These are phyloP conservation scores for Gryllus longicercus DNA, from an alignment of 2,888 invertebrate genomes.

Conservation along the genomic window DNA sequence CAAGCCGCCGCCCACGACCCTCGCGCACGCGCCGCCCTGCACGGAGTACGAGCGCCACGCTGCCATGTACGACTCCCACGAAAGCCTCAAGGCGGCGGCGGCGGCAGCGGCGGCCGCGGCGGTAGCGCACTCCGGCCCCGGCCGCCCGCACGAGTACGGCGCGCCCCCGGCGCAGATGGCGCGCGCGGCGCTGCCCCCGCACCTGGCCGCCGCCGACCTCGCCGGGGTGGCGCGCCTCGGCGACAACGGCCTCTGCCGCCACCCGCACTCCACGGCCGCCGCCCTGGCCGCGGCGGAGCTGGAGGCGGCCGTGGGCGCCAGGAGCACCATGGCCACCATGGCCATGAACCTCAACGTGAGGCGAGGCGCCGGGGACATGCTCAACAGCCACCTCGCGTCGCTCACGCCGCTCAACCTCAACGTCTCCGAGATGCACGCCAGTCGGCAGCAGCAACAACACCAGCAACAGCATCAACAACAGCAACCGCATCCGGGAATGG, in stretches of 20 bases:
- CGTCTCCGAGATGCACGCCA: conserved; percentile 34
- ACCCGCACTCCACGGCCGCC: neutral
- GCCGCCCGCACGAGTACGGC: neutral
- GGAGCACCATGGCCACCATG: neutral
- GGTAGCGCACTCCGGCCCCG: neutral
- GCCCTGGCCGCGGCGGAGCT: neutral
- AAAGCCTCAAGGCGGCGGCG: neutral
- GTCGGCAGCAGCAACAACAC: conserved; percentile 31
- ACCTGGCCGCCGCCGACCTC: conserved; percentile 1
- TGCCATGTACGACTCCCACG: neutral
- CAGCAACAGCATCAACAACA: conserved; percentile 34
- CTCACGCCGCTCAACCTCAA: conserved; percentile 35
- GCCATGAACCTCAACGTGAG: conserved; percentile 28
- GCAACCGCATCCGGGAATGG: neutral
- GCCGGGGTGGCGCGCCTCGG: neutral
- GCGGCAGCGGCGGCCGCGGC: neutral
- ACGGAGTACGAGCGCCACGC: neutral
- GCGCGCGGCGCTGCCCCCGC: neutral
- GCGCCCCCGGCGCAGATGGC: neutral
- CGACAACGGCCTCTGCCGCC: neutral
- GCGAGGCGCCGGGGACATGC: conserved; percentile 27
- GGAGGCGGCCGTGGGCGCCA: neutral
- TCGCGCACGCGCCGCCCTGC: neutral
- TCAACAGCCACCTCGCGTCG: conserved; percentile 29
- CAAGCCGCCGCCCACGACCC: neutral